phyloP scores from a whole-genome alignment of 2,113 vertebrate genomes.

The Heterochromis multidens region DNA sequence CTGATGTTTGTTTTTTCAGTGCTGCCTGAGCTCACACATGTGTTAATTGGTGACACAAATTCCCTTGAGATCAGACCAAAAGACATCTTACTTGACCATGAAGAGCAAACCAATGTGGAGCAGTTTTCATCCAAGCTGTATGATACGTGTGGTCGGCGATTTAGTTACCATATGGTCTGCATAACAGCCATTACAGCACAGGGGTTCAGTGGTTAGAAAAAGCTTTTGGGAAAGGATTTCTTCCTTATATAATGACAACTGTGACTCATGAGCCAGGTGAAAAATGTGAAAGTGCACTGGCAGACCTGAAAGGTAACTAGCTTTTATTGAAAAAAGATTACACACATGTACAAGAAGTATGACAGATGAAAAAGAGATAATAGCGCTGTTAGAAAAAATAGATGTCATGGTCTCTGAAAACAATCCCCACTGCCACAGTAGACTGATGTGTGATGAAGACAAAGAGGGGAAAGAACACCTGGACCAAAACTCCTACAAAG shows the following conservation, averaged over 20 bases:
- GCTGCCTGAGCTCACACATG: background rate
- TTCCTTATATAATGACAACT: background rate
- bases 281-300: background rate
- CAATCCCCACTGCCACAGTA: background rate
- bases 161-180: background rate
- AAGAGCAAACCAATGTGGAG: accelerated
- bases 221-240: background rate
- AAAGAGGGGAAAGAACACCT: background rate
- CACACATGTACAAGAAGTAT: background rate
- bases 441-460: background rate
- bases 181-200: background rate
- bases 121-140: accelerated
- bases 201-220: background rate
- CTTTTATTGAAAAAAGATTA: background rate
- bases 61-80: accelerated
- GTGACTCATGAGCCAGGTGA: background rate
- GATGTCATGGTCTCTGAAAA: background rate
- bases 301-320: background rate
- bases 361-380: background rate
- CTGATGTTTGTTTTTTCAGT: background rate
- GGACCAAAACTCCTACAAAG: accelerated
- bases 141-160: accelerated
- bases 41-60: accelerated
- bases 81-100: background rate
- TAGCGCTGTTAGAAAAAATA: background rate